Base-by-base conservation (phyloP, 30 jellyfish, hydroid and myxozoan genomes). In the Aurelia sp. region DNA sequence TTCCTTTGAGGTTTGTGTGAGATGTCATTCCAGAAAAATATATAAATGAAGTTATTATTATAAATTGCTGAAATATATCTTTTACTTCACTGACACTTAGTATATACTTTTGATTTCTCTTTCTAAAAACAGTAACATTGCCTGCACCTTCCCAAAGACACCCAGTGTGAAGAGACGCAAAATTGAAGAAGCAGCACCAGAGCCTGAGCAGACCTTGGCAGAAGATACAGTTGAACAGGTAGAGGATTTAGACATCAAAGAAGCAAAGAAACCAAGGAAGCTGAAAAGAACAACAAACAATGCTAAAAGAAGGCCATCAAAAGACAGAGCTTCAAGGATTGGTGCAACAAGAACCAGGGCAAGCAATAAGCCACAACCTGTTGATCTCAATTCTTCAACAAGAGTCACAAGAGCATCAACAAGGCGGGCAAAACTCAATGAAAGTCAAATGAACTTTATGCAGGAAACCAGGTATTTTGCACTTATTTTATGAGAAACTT, bases 201-300 rank as follows among this genome's bases (percentile, higher is more conserved):
- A 21, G 27, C 33, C 16, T 2, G 21, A 33, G 21, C 60, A 24
- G 61, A 19, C 20, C 17, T 24, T 15, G 3, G 61, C 60, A 24
- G 52, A 61, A 35, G 63, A 57, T 3, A 24, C 24, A 17, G 33
- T 12, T 13, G 35, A 27, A 27, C 15, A 40, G 33, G 73, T 30
- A 38, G 68, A 16, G 41, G 57, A 40, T 13, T 13, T 38, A 10
- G 79, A 30, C 40, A 31, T 61, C 27, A 77, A 20, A 18, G 88
- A 78, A 17, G 79, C 78, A 59, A 78, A 62, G 74, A 59, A 31
- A 18, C 88, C 88, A 12, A 78, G 88, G 31, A 66, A 60, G 68
- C 68, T 78, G 35, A 78, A 67, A 62, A 60, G 88, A 63, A 78
- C 63, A 59, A 2, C 88, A 21, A 60, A 62, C n/a, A 65, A 66